Conservation (phyloP, 2,113 vertebrate genomes). For the Craseonycteris thonglongyai region DNA sequence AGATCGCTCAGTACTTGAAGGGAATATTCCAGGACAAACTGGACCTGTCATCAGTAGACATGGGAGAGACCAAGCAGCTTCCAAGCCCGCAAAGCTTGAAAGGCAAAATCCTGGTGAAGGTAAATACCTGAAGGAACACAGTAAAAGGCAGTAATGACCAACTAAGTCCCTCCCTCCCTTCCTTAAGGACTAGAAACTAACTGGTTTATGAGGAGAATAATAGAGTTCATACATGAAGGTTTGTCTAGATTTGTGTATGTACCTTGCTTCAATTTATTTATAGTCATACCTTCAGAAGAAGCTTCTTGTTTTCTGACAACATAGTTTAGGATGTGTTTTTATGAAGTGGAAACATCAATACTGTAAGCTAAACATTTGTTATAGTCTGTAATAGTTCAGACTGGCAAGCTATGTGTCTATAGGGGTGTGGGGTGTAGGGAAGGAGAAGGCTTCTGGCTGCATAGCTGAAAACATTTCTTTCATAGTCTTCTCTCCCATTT, state of each 20-base stretch:
- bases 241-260: neutral
- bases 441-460: neutral
- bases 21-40: constrained; percentile 93
- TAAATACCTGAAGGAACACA: constrained; percentile 65
- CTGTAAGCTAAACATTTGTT: neutral
- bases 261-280: neutral
- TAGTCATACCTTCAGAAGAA: neutral
- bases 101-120: constrained; percentile 98
- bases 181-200: neutral
- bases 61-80: constrained; percentile 86
- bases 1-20: constrained; percentile 94
- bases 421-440: neutral
- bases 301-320: neutral
- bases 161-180: neutral
- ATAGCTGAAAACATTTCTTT: neutral
- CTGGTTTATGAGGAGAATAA: neutral
- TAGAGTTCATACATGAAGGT: neutral
- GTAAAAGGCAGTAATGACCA: neutral
- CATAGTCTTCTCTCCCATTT: constrained; percentile 21
- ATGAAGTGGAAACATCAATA: neutral
- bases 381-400: neutral
- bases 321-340: neutral
- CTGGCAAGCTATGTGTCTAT: neutral
- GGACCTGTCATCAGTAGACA: constrained; percentile 84
- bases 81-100: constrained; percentile 91